Evolutionary conservation across 2,797 vertebrate species (phyloP).

Genomic region (Neosilurus mollespiculum): DNA sequence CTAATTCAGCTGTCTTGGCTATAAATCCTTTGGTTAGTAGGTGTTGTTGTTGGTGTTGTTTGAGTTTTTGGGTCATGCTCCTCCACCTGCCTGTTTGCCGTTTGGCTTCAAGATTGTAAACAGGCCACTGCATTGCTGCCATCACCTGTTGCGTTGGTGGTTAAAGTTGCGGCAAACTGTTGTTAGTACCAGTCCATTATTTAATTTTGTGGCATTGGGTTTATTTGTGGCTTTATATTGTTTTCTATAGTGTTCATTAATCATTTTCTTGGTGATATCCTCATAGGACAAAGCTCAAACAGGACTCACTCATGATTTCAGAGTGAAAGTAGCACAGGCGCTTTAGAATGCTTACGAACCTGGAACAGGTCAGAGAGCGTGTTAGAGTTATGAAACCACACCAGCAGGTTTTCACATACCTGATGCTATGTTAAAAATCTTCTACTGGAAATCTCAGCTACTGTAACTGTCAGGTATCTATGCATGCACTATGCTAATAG

Average conservation of each 20-base stretch:
- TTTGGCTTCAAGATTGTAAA: slow-evolving; percentile 78
- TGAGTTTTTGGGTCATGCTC: slow-evolving; percentile 71
- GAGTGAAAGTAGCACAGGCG: slow-evolving; percentile 93
- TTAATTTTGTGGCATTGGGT: slow-evolving; percentile 46
- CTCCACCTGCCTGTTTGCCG: slow-evolving; percentile 68
- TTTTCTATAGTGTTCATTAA: slow-evolving; percentile 81
- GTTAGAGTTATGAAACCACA: slow-evolving; percentile 68
- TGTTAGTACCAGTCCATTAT: slow-evolving; percentile 88
- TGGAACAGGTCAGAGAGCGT: slow-evolving; percentile 93
- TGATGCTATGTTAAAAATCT: slow-evolving; percentile 26
- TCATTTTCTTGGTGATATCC: slow-evolving; percentile 85
- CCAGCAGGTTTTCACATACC: slow-evolving; percentile 21
- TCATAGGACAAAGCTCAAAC: slow-evolving; percentile 89
- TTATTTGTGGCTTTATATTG: slow-evolving; percentile 60
- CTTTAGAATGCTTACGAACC: slow-evolving; percentile 94
- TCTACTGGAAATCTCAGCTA: slow-evolving; percentile 5
- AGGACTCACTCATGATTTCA: slow-evolving; percentile 76
- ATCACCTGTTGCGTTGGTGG: slow-evolving; percentile 72
- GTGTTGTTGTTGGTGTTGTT: slow-evolving; percentile 62
- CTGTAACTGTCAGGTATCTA: slow-evolving; percentile 15
- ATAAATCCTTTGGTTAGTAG: slow-evolving; percentile 85
- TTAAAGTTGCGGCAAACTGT: slow-evolving; percentile 72
- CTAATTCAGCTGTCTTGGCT: slow-evolving; percentile 73
- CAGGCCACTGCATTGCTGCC: slow-evolving; percentile 72
- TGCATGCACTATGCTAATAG: not conserved